Percentiles rank a stretch among this genome's conserved stretches.
These are phyloP conservation scores for Sorex maritimensis DNA, from an alignment of 2,797 vertebrate species.

Conservation along the genomic window DNA sequence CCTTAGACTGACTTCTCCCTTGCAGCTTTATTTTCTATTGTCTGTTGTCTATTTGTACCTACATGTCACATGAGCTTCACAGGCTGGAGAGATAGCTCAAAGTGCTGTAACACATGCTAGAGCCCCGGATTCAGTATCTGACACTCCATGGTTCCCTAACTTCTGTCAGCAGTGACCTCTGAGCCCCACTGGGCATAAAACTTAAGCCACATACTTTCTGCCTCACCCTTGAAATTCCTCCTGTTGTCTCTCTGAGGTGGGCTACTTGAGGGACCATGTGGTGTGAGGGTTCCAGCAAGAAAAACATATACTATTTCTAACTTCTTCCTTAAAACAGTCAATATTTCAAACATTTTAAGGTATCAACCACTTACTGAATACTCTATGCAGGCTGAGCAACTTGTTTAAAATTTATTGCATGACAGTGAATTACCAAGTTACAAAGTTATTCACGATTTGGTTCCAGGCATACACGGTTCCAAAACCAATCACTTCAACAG, in stretches of 20 bases:
- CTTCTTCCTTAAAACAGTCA: slow-evolving; percentile 43
- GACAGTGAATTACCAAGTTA: too few species aligned
- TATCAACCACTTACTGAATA: slow-evolving; percentile 58
- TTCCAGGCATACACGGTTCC: too few species aligned
- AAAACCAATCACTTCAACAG: too few species aligned
- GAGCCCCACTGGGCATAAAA: background rate
- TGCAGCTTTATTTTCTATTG: slow-evolving; percentile 37
- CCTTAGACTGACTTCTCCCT: slow-evolving; percentile 8
- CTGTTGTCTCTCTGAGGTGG: slow-evolving; percentile 19
- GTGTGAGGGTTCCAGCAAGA: too few species aligned
- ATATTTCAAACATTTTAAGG: slow-evolving; percentile 40
- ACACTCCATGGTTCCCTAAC: too few species aligned
- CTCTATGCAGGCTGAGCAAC: background rate
- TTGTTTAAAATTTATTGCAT: slow-evolving; percentile 47
- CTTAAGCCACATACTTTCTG: slow-evolving; percentile 15
- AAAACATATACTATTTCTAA: too few species aligned
- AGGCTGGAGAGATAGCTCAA: too few species aligned
- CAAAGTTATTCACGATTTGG: too few species aligned
- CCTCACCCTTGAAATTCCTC: background rate
- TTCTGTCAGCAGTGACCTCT: too few species aligned
- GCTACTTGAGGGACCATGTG: too few species aligned
- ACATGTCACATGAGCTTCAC: background rate
- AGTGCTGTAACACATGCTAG: too few species aligned
- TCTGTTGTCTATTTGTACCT: slow-evolving; percentile 50
- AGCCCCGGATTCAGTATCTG: too few species aligned